Base-by-base conservation (phyloP, 2,797 vertebrate genomes). In the Acanthurus leucopareius region DNA sequence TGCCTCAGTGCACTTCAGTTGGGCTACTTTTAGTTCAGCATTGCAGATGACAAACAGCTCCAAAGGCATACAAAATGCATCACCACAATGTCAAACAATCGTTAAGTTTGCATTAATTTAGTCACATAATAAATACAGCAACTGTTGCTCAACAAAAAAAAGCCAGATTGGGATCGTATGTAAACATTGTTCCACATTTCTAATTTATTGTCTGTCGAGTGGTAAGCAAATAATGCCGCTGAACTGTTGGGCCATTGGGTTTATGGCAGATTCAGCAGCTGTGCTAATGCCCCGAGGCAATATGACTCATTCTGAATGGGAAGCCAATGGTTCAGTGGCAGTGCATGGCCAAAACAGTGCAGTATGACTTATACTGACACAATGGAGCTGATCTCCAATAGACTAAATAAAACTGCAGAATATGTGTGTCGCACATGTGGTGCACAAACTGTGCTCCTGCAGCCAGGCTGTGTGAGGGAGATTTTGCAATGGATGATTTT, bases 251-350 rank as follows among this genome's bases (percentile, higher is more conserved):
- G 52, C 59, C 45, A 5, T 73, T 69, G 73, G n/a, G 73, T 89
- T 91, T 84, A 79, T 79, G 70, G 78, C 60, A 63, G 53, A 90
- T 79, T 83, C 82, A 75, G 73, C 90, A 92, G 86, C 90, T 90
- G 92, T 20, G 69, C 76, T 83, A 53, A 85, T 74, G 75, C 58
- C 87, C 79, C 1, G 25, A 73, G 70, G 89, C 73, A 64, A 44
- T 42, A 53, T 86, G 86, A 91, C 58, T 88, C 86, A 86, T 61
- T 85, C 49, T 60, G 66, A 89, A 80, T 54, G 47, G 48, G 57
- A 87, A 75, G 40, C 57, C 59, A 71, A 9, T 51, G 75, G 79
- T 86, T 85, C 80, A 89, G 69, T 73, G 44, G 48, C 73, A 77
- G 57, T 60, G 68, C 81, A 75, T 44, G 57, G 59, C 75, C 65